phyloP scores from a whole-genome alignment of 1,140 invertebrate genomes.

The Campoletis sonorensis region DNA sequence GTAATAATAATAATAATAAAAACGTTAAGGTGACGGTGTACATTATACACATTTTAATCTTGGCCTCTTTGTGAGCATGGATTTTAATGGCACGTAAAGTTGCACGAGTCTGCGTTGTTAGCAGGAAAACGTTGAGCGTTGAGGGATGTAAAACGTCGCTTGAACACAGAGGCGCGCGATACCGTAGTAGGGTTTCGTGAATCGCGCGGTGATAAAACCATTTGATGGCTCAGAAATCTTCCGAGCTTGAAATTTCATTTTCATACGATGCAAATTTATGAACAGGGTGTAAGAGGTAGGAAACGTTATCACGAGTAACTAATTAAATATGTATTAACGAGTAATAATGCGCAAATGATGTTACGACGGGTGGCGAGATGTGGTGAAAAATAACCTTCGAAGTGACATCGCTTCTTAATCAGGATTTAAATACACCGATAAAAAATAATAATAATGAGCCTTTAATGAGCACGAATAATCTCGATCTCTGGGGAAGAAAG shows the following conservation, averaged over 20 bases:
- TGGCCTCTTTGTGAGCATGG: not conserved
- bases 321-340: slow-evolving; percentile 9
- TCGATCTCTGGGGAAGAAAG: too few relatives aligned
- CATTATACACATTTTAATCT: slow-evolving; percentile 18
- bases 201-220: slow-evolving; percentile 21
- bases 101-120: slow-evolving; percentile 7
- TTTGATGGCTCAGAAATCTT: not conserved
- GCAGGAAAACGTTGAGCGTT: slow-evolving; percentile 14
- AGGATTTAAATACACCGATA: not conserved
- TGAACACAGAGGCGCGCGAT: not conserved
- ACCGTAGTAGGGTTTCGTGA: not conserved
- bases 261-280: slow-evolving; percentile 24
- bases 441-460: too few relatives aligned
- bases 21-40: not conserved
- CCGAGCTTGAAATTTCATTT: slow-evolving; percentile 26
- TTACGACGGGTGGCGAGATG: slow-evolving; percentile 7
- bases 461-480: too few relatives aligned
- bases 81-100: slow-evolving; percentile 16
- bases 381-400: not conserved
- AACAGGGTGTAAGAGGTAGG: not conserved
- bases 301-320: not conserved
- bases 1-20: slow-evolving; percentile 12
- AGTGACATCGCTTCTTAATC: not conserved
- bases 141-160: slow-evolving; percentile 27
- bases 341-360: not conserved